A percentile compares a stretch with the other conserved stretches of the same genome.
Evolutionary conservation across 1,140 invertebrate species (phyloP).

Genomic region (Pseudomyrmex dendroicus): DNA sequence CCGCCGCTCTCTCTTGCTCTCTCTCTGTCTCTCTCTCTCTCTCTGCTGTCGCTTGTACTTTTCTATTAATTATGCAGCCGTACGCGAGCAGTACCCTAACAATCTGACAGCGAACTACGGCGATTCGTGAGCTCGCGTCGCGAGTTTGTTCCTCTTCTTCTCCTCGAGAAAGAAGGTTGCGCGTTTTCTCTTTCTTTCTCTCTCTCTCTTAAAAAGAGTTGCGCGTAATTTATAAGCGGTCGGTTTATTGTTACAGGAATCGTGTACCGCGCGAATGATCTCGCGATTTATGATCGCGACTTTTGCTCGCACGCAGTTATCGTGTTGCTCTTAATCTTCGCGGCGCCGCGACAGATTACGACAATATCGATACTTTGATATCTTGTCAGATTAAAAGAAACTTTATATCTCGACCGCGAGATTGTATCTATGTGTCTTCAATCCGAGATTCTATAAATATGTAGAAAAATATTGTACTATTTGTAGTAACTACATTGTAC

Average conservation of each 20-base stretch:
- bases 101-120: conserved; percentile 49
- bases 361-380: not conserved
- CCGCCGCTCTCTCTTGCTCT: not conserved
- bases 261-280: not conserved
- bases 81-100: conserved; percentile 59
- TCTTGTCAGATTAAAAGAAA: not conserved
- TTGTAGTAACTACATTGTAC: no score
- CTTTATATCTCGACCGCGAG: not conserved
- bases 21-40: no score
- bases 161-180: not conserved
- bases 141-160: not conserved
- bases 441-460: no score
- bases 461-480: no score
- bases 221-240: conserved; percentile 30
- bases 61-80: conserved; percentile 73
- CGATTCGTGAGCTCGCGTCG: conserved; percentile 47
- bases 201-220: conserved; percentile 25
- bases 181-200: not conserved
- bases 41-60: conserved; percentile 64
- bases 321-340: not conserved
- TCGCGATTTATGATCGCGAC: conserved; percentile 28
- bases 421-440: no score
- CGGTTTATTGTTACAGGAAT: conserved; percentile 48
- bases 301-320: not conserved
- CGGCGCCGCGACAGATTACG: not conserved